phyloP scores from a whole-genome alignment of 2,888 invertebrate species.

The Drosophila anomelani region DNA sequence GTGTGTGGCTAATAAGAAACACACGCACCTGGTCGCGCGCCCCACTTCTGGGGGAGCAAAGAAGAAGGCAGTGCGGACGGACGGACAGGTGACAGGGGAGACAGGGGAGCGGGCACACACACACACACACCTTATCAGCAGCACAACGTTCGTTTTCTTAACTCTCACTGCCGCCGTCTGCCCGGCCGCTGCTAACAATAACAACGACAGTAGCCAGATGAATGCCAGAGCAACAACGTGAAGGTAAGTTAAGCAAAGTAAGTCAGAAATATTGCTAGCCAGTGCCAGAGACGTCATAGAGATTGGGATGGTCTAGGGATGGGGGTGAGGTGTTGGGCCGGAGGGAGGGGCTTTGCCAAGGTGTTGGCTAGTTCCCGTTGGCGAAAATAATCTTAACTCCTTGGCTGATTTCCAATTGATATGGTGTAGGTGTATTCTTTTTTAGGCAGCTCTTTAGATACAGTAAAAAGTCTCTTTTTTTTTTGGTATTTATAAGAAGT shows the following conservation, averaged over 20 bases:
- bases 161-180: conserved; percentile 33
- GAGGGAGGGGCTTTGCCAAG: neutral
- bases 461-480: neutral
- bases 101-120: neutral
- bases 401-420: conserved; percentile 27
- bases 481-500: neutral
- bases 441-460: neutral
- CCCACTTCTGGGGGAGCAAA: conserved; percentile 1
- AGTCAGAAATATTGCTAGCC: conserved; percentile 35
- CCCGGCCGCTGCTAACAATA: conserved; percentile 42
- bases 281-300: conserved; percentile 41
- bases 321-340: neutral
- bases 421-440: conserved; percentile 5
- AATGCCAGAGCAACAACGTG: conserved; percentile 38
- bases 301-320: conserved; percentile 14
- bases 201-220: conserved; percentile 58
- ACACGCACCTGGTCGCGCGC: conserved; percentile 57
- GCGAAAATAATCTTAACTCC: conserved; percentile 31
- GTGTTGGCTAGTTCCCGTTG: conserved; percentile 13
- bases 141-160: conserved; percentile 65
- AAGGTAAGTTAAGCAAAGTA: conserved; percentile 26
- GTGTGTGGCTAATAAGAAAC: conserved; percentile 42
- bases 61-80: conserved; percentile 12
- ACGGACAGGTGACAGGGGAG: conserved; percentile 9
- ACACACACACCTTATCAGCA: conserved; percentile 60